Evolutionary conservation across 2,113 vertebrate genomes (phyloP).

Genomic region (Cnemophilus loriae): DNA sequence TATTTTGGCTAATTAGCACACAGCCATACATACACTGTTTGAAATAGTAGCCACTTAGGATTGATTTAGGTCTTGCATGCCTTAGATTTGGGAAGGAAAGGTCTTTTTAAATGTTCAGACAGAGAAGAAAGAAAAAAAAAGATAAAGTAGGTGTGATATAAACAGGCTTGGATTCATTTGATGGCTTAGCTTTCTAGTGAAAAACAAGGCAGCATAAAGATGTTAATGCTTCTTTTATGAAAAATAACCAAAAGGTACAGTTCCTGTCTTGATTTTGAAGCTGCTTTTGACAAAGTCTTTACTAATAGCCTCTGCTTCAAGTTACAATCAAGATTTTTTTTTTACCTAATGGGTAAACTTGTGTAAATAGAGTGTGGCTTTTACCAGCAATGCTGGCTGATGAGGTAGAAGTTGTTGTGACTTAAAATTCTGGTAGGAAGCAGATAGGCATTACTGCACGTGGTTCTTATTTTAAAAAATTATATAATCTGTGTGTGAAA

Average conservation of each 20-base stretch:
- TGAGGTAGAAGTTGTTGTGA: neutral
- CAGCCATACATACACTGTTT: constrained; percentile 17
- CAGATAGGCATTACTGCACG: neutral
- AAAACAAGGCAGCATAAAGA: neutral
- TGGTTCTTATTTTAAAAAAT: neutral
- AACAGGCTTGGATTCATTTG: neutral
- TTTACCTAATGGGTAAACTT: neutral
- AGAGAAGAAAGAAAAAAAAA: neutral
- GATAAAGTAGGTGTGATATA: constrained; percentile 48
- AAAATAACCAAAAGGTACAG: neutral
- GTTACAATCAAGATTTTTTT: neutral
- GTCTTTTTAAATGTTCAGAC: constrained; percentile 33
- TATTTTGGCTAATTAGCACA: constrained; percentile 76
- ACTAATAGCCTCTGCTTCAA: neutral
- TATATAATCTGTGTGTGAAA: neutral
- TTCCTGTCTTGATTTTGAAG: neutral
- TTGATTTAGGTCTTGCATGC: constrained; percentile 57
- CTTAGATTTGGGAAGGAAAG: constrained; percentile 59
- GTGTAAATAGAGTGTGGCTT: neutral
- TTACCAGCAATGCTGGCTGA: neutral
- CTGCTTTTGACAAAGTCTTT: neutral
- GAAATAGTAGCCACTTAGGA: constrained; percentile 65
- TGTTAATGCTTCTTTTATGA: neutral
- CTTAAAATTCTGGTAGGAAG: neutral
- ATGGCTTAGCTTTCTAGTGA: neutral